Conservation (phyloP, 2,113 vertebrate genomes). For the Fulica atra region DNA sequence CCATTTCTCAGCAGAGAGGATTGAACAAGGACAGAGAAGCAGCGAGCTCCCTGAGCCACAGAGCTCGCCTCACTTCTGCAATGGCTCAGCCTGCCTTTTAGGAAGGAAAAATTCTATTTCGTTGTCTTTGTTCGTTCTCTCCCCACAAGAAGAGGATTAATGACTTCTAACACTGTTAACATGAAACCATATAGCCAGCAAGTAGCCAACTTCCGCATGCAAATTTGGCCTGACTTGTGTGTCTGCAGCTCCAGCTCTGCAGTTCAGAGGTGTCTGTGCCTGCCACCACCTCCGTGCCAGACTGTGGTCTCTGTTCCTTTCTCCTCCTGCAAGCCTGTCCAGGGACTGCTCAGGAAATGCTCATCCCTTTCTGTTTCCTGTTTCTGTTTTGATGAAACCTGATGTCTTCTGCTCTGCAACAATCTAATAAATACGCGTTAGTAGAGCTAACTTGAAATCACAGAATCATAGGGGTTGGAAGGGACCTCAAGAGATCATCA, state of each 20-base stretch:
- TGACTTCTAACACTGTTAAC: not conserved
- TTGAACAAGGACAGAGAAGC: not conserved
- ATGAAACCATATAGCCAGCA: not conserved
- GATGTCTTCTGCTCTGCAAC: not conserved
- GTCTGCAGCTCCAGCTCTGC: not conserved
- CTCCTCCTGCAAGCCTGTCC: not conserved
- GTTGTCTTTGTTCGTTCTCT: not conserved
- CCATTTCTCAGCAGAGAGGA: not conserved
- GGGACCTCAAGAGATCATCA: no score
- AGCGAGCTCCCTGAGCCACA: not conserved
- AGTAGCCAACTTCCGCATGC: not conserved
- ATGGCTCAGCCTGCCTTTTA: not conserved
- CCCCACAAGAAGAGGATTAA: not conserved
- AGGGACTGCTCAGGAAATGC: not conserved
- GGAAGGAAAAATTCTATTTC: not conserved
- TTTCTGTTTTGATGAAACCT: not conserved
- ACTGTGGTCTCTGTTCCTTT: not conserved
- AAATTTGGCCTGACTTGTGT: not conserved
- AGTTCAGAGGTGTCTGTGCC: not conserved
- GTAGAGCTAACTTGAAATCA: not conserved
- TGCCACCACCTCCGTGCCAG: not conserved
- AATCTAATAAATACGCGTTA: not conserved
- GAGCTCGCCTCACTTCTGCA: not conserved
- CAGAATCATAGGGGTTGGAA: no score
- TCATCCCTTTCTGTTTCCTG: not conserved